Percentiles rank a stretch among this genome's conserved stretches.
Evolutionary conservation across 2,797 vertebrate species (phyloP).

Genomic region (Bovichtus variegatus): DNA sequence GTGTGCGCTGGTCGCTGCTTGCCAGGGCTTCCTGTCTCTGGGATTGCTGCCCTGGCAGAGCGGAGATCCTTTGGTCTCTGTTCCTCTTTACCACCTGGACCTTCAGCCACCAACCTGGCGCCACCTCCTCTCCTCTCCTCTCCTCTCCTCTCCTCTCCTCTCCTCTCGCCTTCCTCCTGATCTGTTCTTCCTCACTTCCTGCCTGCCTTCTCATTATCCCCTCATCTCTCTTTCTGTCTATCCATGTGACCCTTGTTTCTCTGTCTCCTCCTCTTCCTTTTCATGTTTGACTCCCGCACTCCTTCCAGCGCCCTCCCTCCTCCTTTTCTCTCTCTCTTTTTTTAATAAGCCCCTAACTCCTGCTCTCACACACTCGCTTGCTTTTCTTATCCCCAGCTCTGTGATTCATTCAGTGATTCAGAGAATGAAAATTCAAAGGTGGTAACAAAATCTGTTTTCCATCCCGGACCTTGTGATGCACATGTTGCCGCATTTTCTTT

Average conservation of each 20-base stretch:
- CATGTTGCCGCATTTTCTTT: slow-evolving; percentile 51
- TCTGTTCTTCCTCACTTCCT: slow-evolving; percentile 64
- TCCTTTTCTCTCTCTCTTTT: not conserved
- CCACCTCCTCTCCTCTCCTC: slow-evolving; percentile 43
- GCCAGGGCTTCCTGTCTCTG: slow-evolving; percentile 80
- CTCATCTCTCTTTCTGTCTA: slow-evolving; percentile 40
- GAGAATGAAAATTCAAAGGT: slow-evolving; percentile 71
- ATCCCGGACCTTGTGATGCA: slow-evolving; percentile 64
- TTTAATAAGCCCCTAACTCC: slow-evolving; percentile 17
- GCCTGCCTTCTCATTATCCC: slow-evolving; percentile 66
- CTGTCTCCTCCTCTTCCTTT: slow-evolving; percentile 54
- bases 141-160: no score
- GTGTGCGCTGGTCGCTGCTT: slow-evolving; percentile 55
- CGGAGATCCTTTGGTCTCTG: slow-evolving; percentile 64
- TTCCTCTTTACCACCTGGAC: slow-evolving; percentile 72
- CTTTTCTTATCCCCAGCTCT: slow-evolving; percentile 33
- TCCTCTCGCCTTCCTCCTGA: slow-evolving; percentile 46
- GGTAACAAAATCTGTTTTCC: slow-evolving; percentile 73
- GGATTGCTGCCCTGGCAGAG: slow-evolving; percentile 67
- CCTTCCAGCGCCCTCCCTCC: not conserved
- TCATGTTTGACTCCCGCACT: slow-evolving; percentile 41
- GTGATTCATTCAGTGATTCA: slow-evolving; percentile 75
- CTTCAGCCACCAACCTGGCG: slow-evolving; percentile 56
- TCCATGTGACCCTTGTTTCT: slow-evolving; percentile 50
- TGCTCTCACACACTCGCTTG: not conserved